Conservation (phyloP, 2,888 invertebrate species). For the Sinodicranocentrus sp. region DNA sequence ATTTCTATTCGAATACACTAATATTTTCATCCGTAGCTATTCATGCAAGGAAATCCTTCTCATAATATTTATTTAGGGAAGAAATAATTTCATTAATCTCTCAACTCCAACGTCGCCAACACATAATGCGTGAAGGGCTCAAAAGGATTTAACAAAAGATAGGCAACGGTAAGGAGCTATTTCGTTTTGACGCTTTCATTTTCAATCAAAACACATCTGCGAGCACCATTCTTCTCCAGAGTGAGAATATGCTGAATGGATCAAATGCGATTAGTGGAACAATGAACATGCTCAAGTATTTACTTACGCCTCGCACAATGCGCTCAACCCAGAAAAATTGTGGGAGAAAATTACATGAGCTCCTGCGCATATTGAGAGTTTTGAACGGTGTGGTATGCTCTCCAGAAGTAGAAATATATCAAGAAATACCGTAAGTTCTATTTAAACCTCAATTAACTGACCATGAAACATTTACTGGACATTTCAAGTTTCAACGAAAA, state of each 20-base stretch:
- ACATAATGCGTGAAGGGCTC: slow-evolving; percentile 21
- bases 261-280: background rate
- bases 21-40: slow-evolving; percentile 48
- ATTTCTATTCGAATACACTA: background rate
- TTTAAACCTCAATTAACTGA: too few relatives aligned
- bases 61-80: slow-evolving; percentile 55
- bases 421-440: too few relatives aligned
- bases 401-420: too few relatives aligned
- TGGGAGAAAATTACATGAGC: too few relatives aligned
- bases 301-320: slow-evolving; percentile 5
- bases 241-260: background rate
- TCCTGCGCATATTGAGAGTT: too few relatives aligned
- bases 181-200: background rate
- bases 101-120: background rate
- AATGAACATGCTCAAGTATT: slow-evolving; percentile 7
- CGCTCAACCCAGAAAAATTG: too few relatives aligned
- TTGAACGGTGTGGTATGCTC: too few relatives aligned
- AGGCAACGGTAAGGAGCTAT: background rate
- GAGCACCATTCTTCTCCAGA: background rate
- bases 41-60: slow-evolving; percentile 29
- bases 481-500: too few relatives aligned
- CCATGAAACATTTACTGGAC: too few relatives aligned
- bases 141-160: slow-evolving; percentile 12
- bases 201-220: slow-evolving; percentile 9
- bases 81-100: slow-evolving; percentile 61